phyloP scores from a whole-genome alignment of 2,888 invertebrate species.

The Conistra vaccinii region DNA sequence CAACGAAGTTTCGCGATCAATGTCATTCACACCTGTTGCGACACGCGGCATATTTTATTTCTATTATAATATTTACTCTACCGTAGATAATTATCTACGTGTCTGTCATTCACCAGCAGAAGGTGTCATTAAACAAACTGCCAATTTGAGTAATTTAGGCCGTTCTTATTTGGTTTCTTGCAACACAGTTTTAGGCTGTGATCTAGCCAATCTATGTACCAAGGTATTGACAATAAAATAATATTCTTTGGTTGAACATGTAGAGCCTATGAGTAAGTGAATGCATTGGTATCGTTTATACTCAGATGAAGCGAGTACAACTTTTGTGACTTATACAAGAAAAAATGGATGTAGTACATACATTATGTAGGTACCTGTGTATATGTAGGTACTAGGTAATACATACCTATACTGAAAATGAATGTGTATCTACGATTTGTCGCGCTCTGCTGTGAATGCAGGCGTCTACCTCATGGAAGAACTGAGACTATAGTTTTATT shows the following conservation, averaged over 20 bases:
- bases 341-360: neutral
- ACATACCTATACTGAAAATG: neutral
- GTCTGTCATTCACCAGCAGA: slow-evolving; percentile 46
- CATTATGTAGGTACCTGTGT: neutral
- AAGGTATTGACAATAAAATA: slow-evolving; percentile 14
- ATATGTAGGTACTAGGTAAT: neutral
- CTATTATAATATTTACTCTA: slow-evolving; percentile 51
- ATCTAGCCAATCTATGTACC: slow-evolving; percentile 33
- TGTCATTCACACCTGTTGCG: slow-evolving; percentile 39
- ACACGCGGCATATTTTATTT: slow-evolving; percentile 41
- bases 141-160: slow-evolving; percentile 49
- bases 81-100: slow-evolving; percentile 51
- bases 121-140: slow-evolving; percentile 48
- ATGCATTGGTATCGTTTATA: neutral
- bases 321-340: neutral
- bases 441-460: slow-evolving; percentile 10
- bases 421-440: slow-evolving; percentile 15
- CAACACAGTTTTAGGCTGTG: slow-evolving; percentile 41
- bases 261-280: neutral
- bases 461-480: neutral
- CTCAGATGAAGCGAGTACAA: neutral
- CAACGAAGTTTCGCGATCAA: slow-evolving; percentile 35
- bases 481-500: neutral
- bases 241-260: neutral
- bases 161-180: slow-evolving; percentile 56